Percentiles rank a stretch among this genome's conserved stretches.
These are phyloP conservation scores for Pocillopora grandis DNA, from an alignment of 92 coral and sea anemone species.

Conservation along the genomic window DNA sequence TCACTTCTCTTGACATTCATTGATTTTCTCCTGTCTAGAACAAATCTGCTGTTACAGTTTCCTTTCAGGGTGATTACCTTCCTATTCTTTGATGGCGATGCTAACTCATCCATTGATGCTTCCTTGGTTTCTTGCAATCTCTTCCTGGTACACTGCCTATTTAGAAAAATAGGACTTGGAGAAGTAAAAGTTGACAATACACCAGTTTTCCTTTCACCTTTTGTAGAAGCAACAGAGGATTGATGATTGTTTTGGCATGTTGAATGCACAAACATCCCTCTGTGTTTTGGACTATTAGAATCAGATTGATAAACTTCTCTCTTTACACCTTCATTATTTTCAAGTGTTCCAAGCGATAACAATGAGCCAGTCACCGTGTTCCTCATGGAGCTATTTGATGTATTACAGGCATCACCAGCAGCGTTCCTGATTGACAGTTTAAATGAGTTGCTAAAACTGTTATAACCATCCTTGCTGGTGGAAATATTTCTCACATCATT, in stretches of 20 bases:
- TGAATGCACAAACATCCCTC: too few relatives aligned
- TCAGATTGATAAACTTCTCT: neutral
- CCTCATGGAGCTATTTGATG: neutral
- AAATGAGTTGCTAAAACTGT: neutral
- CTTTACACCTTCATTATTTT: neutral
- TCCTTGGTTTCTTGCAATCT: slow-evolving; percentile 18
- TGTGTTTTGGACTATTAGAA: too few relatives aligned
- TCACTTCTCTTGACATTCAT: neutral
- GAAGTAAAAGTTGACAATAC: slow-evolving; percentile 48
- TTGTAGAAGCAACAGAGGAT: neutral
- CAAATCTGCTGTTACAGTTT: neutral
- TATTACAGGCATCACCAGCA: neutral
- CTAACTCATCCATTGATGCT: neutral
- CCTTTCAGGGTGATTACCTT: slow-evolving; percentile 10
- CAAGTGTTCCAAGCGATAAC: neutral
- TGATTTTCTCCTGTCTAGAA: neutral
- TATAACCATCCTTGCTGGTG: neutral
- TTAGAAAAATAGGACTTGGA: slow-evolving; percentile 67
- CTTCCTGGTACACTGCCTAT: slow-evolving; percentile 36
- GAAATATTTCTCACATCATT: neutral
- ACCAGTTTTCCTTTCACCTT: neutral
- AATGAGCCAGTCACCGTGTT: neutral
- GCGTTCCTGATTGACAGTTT: neutral
- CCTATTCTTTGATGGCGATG: neutral
- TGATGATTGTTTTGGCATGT: neutral